Evolutionary conservation across 1,140 invertebrate species (phyloP), one percentile per base, ranked within the genome.

Genomic region (Apis cerana): DNA sequence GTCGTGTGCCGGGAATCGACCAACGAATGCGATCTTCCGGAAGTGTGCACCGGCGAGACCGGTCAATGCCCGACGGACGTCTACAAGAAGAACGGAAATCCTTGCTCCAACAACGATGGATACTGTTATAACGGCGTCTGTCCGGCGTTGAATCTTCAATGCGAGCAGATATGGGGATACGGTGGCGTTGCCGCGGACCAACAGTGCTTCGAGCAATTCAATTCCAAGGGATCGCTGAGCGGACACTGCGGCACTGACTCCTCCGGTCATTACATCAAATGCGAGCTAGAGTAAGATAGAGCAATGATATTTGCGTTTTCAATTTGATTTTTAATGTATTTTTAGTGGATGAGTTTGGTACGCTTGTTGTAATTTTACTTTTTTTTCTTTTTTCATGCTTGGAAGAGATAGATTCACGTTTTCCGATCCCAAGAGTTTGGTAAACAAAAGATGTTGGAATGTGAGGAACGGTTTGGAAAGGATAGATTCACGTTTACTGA

Each of bases 21-120:
- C 68, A 98, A 98, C 92, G 98, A 99, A 91, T 99, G 99, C 93
- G 99, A 99, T 94, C 94, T 99, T 21, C 97, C 98, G 48, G 99
- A 99, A 92, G 96, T 96, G 52, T 99, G 99, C 93, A 96, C 97
- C 69, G 99, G 99, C 1, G 95, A 97, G 17, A 96, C 95, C 64
- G 98, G 98, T 0, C 95, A 98, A 82, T 99, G 98, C 94, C 98
- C 98, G 1, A 84, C 92, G 9, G 98, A 99, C 92, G 96, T 98
- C 2, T 97, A 97, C 92, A 97, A 98, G 88, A 98, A 98, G 93
- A 99, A 99, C 92, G 98, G 98, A 0, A 97, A 96, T 61, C 95
- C 96, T 0, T 99, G 98, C 92, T 96, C 96, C 56, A 91, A 93
- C 48, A 93, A 94, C 67, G 94, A 95, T 82, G 97, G 98, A 0